Base-by-base conservation (phyloP, 2,888 invertebrate genomes). In the Oscheius sp. region DNA sequence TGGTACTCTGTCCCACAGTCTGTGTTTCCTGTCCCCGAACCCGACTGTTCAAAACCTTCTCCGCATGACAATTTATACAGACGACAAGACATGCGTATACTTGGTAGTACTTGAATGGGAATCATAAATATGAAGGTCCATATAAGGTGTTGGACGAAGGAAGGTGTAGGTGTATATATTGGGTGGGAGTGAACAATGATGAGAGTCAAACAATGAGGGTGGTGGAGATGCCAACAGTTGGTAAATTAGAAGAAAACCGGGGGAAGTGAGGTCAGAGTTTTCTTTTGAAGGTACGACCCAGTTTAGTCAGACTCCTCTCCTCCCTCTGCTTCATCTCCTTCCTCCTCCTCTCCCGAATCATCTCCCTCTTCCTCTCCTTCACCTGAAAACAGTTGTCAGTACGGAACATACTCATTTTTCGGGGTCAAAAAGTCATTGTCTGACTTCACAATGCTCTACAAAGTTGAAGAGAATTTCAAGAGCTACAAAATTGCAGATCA, bases 311-410 rank as follows among this genome's bases (percentile, higher is more conserved):
- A 75, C 77, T 82, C 82, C 10, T 82, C 78, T 13, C 76, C 78
- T 29, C 71, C 78, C 48, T 76, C 78, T 32, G 50, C 75, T 5
- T 78, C 79, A 47, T 77, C 79, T 68, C 77, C 79, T 37, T 81
- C 81, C 42, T 77, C 81, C 10, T 77, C 80, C 10, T 79, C 81
- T 55, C 78, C 79, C 35, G 76, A 76, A 50, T 78, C 81, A 35
- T 73, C 79, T 68, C 74, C 79, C n/a, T 75, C 79, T 48, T 75
- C 77, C 21, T 77, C 79, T 35, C 76, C 77, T 66, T 79, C 81
- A 58, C 74, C 74, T 59, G 57, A n/a, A 72, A 60, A n/a, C 1
- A 13, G 13, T 7, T 21, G 10, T 65, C 33, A 65, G 11, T 47
- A 42, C 4, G 4, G 35, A 21, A 21, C 21, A 21, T 58, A 9